These are phyloP conservation scores for Tetranychus truncatus DNA, from an alignment of 2,888 invertebrate genomes.

Conservation along the genomic window DNA sequence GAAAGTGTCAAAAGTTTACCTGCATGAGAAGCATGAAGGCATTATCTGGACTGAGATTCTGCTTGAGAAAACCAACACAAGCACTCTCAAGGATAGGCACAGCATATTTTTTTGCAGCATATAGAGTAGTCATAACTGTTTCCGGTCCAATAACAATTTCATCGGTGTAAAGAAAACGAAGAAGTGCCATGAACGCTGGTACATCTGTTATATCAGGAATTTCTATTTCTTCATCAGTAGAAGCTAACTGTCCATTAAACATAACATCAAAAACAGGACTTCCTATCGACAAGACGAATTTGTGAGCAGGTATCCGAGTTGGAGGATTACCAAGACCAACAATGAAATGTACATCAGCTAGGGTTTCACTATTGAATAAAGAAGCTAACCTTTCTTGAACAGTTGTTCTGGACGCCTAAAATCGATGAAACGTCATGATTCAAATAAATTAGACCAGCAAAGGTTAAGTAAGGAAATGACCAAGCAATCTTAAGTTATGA, in stretches of 20 bases:
- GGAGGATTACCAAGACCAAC: constrained; percentile 51
- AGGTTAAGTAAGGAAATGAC: not conserved
- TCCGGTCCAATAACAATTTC: constrained; percentile 64
- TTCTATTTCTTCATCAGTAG: constrained; percentile 51
- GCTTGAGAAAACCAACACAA: constrained; percentile 56
- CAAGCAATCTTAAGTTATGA: not conserved
- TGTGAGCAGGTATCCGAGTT: constrained; percentile 56
- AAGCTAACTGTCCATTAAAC: constrained; percentile 58
- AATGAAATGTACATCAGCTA: constrained; percentile 56
- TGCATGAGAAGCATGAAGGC: constrained; percentile 59
- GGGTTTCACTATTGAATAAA: constrained; percentile 45
- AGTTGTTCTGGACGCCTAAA: constrained; percentile 51
- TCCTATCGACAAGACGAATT: constrained; percentile 56
- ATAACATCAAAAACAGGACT: constrained; percentile 70
- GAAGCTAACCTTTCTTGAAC: constrained; percentile 55
- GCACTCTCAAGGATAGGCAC: constrained; percentile 61
- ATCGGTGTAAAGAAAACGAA: constrained; percentile 53
- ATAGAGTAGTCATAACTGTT: constrained; percentile 66
- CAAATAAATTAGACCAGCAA: not conserved
- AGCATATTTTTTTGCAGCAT: constrained; percentile 70
- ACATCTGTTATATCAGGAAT: constrained; percentile 62
- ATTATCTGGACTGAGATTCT: constrained; percentile 58
- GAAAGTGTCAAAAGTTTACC: constrained; percentile 13
- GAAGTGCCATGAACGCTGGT: constrained; percentile 53
- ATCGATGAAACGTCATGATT: not conserved